phyloP scores from a whole-genome alignment of 2,888 invertebrate species.

The Lymantria monacha region DNA sequence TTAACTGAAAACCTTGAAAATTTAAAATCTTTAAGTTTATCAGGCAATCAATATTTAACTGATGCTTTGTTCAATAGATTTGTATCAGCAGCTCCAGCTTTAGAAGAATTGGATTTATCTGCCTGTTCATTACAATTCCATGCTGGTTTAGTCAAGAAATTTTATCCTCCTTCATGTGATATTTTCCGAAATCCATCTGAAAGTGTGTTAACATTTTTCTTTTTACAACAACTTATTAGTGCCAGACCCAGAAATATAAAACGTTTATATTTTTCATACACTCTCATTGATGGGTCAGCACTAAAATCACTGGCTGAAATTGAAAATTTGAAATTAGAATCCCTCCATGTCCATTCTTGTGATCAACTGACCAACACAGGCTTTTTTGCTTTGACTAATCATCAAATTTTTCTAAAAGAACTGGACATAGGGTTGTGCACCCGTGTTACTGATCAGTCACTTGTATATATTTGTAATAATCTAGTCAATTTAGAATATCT shows the following conservation, averaged over 20 bases:
- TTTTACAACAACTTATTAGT: constrained; percentile 82
- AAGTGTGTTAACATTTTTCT: constrained; percentile 87
- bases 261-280: constrained; percentile 84
- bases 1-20: constrained; percentile 69
- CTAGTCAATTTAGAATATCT: constrained; percentile 82
- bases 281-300: constrained; percentile 85
- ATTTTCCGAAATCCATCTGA: constrained; percentile 80
- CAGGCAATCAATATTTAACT: constrained; percentile 87
- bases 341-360: constrained; percentile 80
- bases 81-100: constrained; percentile 80
- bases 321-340: constrained; percentile 73
- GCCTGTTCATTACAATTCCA: constrained; percentile 88
- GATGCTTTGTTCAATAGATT: constrained; percentile 88
- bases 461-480: constrained; percentile 82
- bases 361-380: constrained; percentile 84
- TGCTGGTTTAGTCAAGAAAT: constrained; percentile 84
- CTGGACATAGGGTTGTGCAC: constrained; percentile 85
- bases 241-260: constrained; percentile 79
- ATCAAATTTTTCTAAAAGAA: constrained; percentile 79
- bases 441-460: constrained; percentile 84
- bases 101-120: constrained; percentile 84
- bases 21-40: constrained; percentile 83
- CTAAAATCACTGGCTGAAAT: constrained; percentile 80
- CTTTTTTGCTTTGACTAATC: constrained; percentile 74
- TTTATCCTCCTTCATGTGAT: constrained; percentile 80